Conservation (phyloP, 2,888 invertebrate species). For the Branchellion lobata region DNA sequence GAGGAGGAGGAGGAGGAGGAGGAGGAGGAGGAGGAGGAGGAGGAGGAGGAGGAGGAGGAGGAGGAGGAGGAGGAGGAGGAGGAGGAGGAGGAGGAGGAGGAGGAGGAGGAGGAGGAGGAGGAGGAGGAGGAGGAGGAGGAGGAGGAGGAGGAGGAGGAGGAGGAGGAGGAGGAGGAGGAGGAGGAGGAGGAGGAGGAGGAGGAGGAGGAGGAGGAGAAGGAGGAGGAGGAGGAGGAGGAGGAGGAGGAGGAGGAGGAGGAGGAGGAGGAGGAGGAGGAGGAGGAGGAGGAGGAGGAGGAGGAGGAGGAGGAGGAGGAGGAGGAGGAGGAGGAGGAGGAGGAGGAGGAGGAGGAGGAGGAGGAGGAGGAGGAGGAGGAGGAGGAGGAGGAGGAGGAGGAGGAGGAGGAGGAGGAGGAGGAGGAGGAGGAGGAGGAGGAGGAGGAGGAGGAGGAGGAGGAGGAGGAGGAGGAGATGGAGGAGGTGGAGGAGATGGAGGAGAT, state of each 20-base stretch:
- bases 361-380: not conserved
- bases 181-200: not conserved
- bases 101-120: not conserved
- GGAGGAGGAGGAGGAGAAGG: not conserved
- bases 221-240: not conserved
- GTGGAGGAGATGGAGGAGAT: too few species aligned
- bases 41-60: slow-evolving; percentile 65
- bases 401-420: not conserved
- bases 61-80: not conserved
- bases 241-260: not conserved
- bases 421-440: not conserved
- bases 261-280: not conserved
- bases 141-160: slow-evolving; percentile 83
- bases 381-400: not conserved
- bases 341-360: not conserved
- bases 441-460: slow-evolving; percentile 15
- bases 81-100: not conserved
- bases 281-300: too few species aligned
- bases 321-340: not conserved
- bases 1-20: not conserved
- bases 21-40: not conserved
- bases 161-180: not conserved
- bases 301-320: not conserved
- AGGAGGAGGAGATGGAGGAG: not conserved
- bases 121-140: slow-evolving; percentile 79